Conservation (phyloP, 2,113 vertebrate genomes). For the Bostrychus sinensis region DNA sequence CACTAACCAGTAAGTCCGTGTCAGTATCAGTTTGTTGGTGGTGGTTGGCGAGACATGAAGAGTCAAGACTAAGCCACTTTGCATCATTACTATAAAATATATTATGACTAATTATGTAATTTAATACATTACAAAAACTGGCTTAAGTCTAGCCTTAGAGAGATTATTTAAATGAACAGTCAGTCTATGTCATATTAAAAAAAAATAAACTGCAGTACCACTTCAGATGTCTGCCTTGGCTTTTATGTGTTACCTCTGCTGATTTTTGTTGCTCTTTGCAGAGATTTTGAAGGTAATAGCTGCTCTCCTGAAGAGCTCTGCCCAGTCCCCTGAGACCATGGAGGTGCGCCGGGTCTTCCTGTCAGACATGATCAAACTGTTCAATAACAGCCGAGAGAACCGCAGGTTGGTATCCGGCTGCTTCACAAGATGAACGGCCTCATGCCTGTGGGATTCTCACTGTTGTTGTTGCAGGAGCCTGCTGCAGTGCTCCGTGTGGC, state of each 20-base stretch:
- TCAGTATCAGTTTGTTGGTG: too few relatives aligned
- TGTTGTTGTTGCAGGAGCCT: conserved; percentile 84
- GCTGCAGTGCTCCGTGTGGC: conserved; percentile 98
- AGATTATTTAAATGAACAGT: too few relatives aligned
- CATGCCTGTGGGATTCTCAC: conserved; percentile 1
- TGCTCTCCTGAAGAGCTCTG: conserved; percentile 87
- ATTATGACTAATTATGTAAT: too few relatives aligned
- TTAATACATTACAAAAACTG: too few relatives aligned
- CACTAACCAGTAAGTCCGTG: too few relatives aligned
- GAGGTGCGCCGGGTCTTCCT: conserved; percentile 93
- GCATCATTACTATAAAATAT: too few relatives aligned
- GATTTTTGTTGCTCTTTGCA: conserved; percentile 63
- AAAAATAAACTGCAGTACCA: too few relatives aligned
- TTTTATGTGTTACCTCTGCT: background rate
- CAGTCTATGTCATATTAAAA: too few relatives aligned
- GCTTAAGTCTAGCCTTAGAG: too few relatives aligned
- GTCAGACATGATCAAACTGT: conserved; percentile 99
- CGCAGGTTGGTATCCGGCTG: conserved; percentile 84
- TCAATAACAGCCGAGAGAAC: conserved; percentile 98
- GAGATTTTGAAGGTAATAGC: conserved; percentile 97
- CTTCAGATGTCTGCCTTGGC: background rate
- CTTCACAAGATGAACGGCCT: background rate
- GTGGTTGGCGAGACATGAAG: too few relatives aligned
- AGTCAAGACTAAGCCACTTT: too few relatives aligned
- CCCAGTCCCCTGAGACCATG: conserved; percentile 86